These are phyloP conservation scores for Triops cancriformis DNA, from an alignment of 1,140 invertebrate species.

Conservation along the genomic window DNA sequence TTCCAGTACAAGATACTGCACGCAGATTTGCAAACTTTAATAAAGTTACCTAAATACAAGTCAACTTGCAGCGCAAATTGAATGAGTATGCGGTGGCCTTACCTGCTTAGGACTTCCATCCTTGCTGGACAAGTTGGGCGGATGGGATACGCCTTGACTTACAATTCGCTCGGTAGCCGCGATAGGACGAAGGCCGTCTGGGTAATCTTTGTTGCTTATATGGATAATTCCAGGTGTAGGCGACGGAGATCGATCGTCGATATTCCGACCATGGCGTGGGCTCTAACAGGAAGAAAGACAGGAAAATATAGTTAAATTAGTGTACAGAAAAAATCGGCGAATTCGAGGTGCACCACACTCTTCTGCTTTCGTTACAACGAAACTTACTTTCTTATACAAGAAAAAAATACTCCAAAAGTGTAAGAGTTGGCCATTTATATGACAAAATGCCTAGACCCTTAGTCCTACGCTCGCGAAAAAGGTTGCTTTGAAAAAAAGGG, in stretches of 20 bases:
- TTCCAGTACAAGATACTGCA: no score
- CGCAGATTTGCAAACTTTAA: no score
- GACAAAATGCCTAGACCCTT: no score
- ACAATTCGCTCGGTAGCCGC: slow-evolving; percentile 28
- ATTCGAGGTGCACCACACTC: not conserved
- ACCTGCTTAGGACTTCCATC: slow-evolving; percentile 16
- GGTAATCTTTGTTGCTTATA: slow-evolving; percentile 14
- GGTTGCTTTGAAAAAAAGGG: no score
- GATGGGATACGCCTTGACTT: slow-evolving; percentile 26
- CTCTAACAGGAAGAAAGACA: slow-evolving; percentile 44
- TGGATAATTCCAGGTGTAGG: slow-evolving; percentile 45
- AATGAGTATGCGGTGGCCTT: not conserved
- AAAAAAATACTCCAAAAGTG: no score
- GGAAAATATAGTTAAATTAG: not conserved
- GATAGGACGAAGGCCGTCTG: slow-evolving; percentile 33
- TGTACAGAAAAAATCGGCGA: not conserved
- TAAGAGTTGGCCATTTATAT: no score
- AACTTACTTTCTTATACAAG: no score
- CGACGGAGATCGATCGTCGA: slow-evolving; percentile 48
- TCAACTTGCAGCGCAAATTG: not conserved
- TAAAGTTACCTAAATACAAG: no score
- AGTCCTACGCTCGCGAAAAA: no score
- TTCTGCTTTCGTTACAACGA: no score
- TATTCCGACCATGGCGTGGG: slow-evolving; percentile 41
- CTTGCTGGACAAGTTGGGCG: not conserved